Evolutionary conservation across 2,113 vertebrate genomes (phyloP), one percentile per base, ranked within the genome.

Genomic region (Hepsetus odoe): DNA sequence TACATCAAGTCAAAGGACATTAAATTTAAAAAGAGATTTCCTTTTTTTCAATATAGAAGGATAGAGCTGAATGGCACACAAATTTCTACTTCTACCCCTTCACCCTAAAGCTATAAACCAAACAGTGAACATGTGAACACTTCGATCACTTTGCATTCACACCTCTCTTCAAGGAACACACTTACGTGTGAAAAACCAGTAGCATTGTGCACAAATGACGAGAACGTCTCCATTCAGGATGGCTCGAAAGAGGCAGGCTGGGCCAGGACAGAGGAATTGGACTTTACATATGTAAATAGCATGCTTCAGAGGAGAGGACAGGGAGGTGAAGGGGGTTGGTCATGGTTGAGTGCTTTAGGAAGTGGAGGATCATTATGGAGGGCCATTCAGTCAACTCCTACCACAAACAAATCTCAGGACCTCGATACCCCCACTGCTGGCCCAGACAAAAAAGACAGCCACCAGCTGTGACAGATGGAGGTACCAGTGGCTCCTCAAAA

Each of bases 281-380:
- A 82, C 87, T 87, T 91, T 90, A 90, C 86, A 89, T 92, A 92
- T 93, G 91, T 89, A 92, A 92, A 93, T 92, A 85, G 67, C 18
- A 76, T 58, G 42, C 83, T 77, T 87, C 58, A 77, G 81, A 83
- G 74, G 38, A 55, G 66, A 80, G 38, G 85, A 80, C 81, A 85
- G 64, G 89, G 77, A 65, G 89, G 90, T 91, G 86, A 91, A 91
- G 91, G 90, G 90, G 90, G 91, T 91, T 82, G 90, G 92, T 92
- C 90, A 92, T 88, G 91, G 89, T 82, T 92, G 91, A 91, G 88
- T 88, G 90, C 91, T 91, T 92, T 89, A 92, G 92, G 92, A 94
- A 93, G 92, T 91, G 81, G 87, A 87, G 86, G 89, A 90, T 90
- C 89, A 90, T 93, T 92, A 91, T 77, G 28, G 72, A 35, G 75